phyloP scores from a whole-genome alignment of 2,888 invertebrate genomes.

The Cataglyphis rosenhaueri region DNA sequence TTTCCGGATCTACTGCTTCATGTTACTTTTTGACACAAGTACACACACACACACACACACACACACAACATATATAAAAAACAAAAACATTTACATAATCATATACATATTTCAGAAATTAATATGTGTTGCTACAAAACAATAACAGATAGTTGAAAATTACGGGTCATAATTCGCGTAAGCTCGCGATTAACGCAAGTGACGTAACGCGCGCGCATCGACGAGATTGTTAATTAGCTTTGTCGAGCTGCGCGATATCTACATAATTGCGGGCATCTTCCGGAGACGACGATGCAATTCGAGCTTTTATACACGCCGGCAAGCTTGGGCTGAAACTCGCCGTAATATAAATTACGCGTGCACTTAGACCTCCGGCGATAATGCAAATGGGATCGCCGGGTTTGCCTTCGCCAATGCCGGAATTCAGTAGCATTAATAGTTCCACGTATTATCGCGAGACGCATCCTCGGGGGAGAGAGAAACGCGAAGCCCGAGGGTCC shows the following conservation, averaged over 20 bases:
- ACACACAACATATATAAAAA: no score
- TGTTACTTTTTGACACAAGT: background rate
- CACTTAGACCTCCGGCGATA: slow-evolving; percentile 81
- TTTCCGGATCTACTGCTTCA: background rate
- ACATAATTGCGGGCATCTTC: slow-evolving; percentile 60
- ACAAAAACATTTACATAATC: background rate
- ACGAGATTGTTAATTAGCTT: slow-evolving; percentile 65
- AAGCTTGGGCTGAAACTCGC: slow-evolving; percentile 13
- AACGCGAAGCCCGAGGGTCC: slow-evolving; percentile 14
- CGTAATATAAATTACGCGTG: slow-evolving; percentile 78
- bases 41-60: no score
- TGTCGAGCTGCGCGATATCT: slow-evolving; percentile 57
- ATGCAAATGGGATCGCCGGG: slow-evolving; percentile 76
- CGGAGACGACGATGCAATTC: slow-evolving; percentile 15
- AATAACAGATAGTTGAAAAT: background rate
- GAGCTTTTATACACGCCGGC: slow-evolving; percentile 40
- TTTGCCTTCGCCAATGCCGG: slow-evolving; percentile 70
- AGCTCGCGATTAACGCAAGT: slow-evolving; percentile 10
- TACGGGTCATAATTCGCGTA: slow-evolving; percentile 49
- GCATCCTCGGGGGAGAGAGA: slow-evolving; percentile 43
- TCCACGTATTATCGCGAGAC: slow-evolving; percentile 67
- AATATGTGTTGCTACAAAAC: background rate
- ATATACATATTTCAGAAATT: background rate
- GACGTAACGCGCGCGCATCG: slow-evolving; percentile 28
- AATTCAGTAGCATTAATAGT: slow-evolving; percentile 73